phyloP scores from a whole-genome alignment of 2,888 invertebrate genomes.

The Heliconius cydno region DNA sequence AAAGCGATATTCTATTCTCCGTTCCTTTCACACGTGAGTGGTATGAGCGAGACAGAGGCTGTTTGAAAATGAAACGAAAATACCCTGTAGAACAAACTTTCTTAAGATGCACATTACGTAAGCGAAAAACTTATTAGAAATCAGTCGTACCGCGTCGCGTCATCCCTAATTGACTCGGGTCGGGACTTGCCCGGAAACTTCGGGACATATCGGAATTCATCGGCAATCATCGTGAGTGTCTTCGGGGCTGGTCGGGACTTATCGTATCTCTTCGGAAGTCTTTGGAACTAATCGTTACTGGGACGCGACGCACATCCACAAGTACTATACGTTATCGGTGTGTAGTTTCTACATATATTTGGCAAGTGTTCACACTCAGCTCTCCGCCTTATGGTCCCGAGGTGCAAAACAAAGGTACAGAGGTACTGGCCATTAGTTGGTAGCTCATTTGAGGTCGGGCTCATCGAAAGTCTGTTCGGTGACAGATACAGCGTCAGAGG shows the following conservation, averaged over 20 bases:
- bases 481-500: conserved; percentile 91
- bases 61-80: conserved; percentile 18
- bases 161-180: conserved; percentile 47
- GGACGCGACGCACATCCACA: conserved; percentile 31
- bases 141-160: conserved; percentile 47
- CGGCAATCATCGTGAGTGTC: background rate
- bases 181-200: background rate
- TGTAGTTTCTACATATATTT: conserved; percentile 15
- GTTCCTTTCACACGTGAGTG: background rate
- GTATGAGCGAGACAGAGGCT: conserved; percentile 5
- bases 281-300: background rate
- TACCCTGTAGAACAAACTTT: conserved; percentile 36
- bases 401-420: conserved; percentile 44
- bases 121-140: conserved; percentile 35
- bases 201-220: background rate
- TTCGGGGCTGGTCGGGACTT: background rate
- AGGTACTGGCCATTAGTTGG: conserved; percentile 47
- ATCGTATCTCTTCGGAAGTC: background rate
- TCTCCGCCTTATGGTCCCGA: conserved; percentile 36
- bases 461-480: conserved; percentile 86
- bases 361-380: conserved; percentile 31
- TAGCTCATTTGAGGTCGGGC: conserved; percentile 65
- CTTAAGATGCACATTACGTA: conserved; percentile 34
- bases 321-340: conserved; percentile 30
- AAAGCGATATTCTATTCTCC: conserved; percentile 15